Evolutionary conservation across 2,113 vertebrate species (phyloP).

Genomic region (Carassius carassius): DNA sequence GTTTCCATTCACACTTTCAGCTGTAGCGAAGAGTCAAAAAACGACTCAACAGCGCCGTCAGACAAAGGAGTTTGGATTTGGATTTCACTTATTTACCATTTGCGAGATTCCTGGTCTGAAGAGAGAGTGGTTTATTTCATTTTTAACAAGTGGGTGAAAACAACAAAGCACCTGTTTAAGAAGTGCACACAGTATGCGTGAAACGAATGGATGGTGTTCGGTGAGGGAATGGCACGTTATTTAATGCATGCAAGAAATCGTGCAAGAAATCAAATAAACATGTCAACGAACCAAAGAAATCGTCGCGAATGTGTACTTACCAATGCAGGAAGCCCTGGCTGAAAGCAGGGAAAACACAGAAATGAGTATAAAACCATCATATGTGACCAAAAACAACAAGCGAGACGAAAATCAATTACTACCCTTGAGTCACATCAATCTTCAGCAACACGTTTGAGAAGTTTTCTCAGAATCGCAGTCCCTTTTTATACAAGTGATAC

Average conservation of each 20-base stretch:
- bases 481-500: conserved; percentile 95
- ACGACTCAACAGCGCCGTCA: conserved; percentile 88
- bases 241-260: conserved; percentile 60
- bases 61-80: conserved; percentile 79
- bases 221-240: conserved; percentile 46
- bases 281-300: conserved; percentile 70
- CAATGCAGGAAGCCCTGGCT: conserved; percentile 77
- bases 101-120: conserved; percentile 83
- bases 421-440: conserved; percentile 68
- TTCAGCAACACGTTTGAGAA: conserved; percentile 84
- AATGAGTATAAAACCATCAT: conserved; percentile 68
- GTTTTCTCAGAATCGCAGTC: conserved; percentile 89
- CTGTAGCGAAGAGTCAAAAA: conserved; percentile 53
- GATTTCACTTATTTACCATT: conserved; percentile 82
- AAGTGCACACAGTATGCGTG: conserved; percentile 33
- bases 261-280: conserved; percentile 63
- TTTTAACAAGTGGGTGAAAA: conserved; percentile 70
- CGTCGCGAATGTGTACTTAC: conserved; percentile 83
- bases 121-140: conserved; percentile 79
- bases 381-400: conserved; percentile 51
- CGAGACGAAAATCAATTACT: conserved; percentile 52
- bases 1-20: conserved; percentile 67
- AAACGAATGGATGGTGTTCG: conserved; percentile 21
- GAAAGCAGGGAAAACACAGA: conserved; percentile 61
- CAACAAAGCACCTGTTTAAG: conserved; percentile 38